These are phyloP conservation scores for Mus spretus DNA, from an alignment of 2,797 vertebrate genomes.

Conservation along the genomic window DNA sequence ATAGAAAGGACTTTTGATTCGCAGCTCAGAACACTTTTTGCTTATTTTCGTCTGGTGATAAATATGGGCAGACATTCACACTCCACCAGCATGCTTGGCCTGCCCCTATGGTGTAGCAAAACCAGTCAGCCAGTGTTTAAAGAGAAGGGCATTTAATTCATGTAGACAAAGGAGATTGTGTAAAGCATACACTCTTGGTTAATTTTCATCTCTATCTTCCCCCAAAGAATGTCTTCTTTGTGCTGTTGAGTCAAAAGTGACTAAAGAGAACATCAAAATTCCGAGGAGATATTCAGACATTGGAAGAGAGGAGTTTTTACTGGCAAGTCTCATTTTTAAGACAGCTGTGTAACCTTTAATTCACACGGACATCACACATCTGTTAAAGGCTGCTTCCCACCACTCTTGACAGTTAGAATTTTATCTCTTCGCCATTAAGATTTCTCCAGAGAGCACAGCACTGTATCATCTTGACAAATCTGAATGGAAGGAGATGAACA, in stretches of 20 bases:
- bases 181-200: background rate
- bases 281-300: conserved; percentile 56
- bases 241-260: conserved; percentile 51
- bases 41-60: conserved; percentile 45
- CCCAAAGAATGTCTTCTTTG: conserved; percentile 58
- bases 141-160: conserved; percentile 50
- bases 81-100: background rate
- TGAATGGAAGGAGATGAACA: conserved; percentile 56
- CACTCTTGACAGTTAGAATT: conserved; percentile 70
- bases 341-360: conserved; percentile 64
- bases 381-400: conserved; percentile 61
- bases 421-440: conserved; percentile 65
- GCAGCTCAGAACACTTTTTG: conserved; percentile 58
- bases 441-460: conserved; percentile 57
- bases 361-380: conserved; percentile 23
- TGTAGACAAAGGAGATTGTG: conserved; percentile 59
- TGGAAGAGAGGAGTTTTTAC: conserved; percentile 26
- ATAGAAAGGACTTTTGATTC: conserved; percentile 65
- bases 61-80: background rate
- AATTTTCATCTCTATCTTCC: conserved; percentile 63
- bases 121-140: background rate
- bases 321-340: conserved; percentile 61
- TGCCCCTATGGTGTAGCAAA: conserved; percentile 16
- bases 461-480: conserved; percentile 75
- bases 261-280: conserved; percentile 55